Base-by-base conservation (phyloP, 2,113 vertebrate genomes). In the Centropristis striata region DNA sequence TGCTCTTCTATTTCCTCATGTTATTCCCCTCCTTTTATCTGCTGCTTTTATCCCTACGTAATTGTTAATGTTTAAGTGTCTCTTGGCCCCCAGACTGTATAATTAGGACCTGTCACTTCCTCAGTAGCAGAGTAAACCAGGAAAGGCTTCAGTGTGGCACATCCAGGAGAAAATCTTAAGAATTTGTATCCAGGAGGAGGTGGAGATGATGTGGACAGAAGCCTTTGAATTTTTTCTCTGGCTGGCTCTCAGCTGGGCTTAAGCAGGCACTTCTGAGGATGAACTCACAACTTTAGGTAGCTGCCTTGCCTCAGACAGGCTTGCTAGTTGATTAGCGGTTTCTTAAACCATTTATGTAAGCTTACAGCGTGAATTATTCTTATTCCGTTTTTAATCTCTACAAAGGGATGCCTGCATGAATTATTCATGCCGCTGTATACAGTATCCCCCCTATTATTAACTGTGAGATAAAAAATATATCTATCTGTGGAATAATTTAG, bases 81-180 rank as follows among this genome's bases (percentile, higher is more conserved):
- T 80, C 71, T 60, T 25, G 68, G 75, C 36, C 75, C 50, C 64
- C 27, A 58, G 76, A 84, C 88, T 86, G 74, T 75, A 87, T 93
- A 90, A 94, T 93, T 90, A 90, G 75, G 76, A 61, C 84, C 71
- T 84, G 90, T 90, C 90, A 88, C 78, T 88, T 89, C 77, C 61
- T 87, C 76, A 1, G 78, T 67, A 51, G 77, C 70, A 54, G 67
- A 73, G 71, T 77, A 86, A 86, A 89, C 76, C 61, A 67, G 25
- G 23, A 79, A 74, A 88, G 75, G 83, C 65, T 91, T 67, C 59
- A 42, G 66, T 10, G 14, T 83, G 75, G 86, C 78, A 84, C 67
- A 21, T 90, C 78, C 80, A 71, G 42, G 50, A 67, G 71, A 89
- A 78, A 89, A 86, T 86, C 74, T 73, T 58, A 66, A 75, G 80